These are phyloP conservation scores for Meghimatium bilineatum DNA, from an alignment of 2,888 invertebrate genomes.

Conservation along the genomic window DNA sequence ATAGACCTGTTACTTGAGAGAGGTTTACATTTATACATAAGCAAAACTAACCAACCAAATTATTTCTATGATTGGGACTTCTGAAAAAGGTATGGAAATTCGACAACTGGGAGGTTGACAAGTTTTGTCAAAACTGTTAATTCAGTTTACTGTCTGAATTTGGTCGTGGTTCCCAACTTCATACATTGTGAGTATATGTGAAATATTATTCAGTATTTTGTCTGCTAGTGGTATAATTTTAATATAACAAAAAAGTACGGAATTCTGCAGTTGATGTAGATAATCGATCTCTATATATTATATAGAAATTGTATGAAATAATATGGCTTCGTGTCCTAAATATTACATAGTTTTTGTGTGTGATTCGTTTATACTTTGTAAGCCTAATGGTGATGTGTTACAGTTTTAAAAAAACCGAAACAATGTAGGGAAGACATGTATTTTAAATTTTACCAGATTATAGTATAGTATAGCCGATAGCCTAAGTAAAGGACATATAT, in stretches of 20 bases:
- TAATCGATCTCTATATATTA: constrained; percentile 2
- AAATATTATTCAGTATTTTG: background rate
- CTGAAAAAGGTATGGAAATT: constrained; percentile 34
- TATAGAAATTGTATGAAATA: background rate
- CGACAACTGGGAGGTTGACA: constrained; percentile 24
- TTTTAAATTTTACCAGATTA: no score
- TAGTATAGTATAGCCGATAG: no score
- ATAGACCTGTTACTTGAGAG: no score
- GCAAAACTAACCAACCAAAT: constrained; percentile 37
- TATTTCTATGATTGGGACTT: constrained; percentile 32
- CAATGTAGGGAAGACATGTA: no score
- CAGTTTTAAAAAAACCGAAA: no score
- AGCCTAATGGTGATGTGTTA: no score
- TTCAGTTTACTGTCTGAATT: background rate
- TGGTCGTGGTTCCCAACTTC: background rate
- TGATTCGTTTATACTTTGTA: no score
- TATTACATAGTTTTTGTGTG: background rate
- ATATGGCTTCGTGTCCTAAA: background rate
- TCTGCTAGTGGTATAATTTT: background rate
- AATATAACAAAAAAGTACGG: background rate
- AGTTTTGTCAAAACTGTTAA: constrained; percentile 8
- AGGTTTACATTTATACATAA: no score
- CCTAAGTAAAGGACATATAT: no score
- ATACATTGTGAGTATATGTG: background rate
- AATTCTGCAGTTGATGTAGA: constrained; percentile 11